Evolutionary conservation across 1,140 invertebrate genomes (phyloP), one percentile per base, ranked within the genome.

Genomic region (Trachelipus rathkii): DNA sequence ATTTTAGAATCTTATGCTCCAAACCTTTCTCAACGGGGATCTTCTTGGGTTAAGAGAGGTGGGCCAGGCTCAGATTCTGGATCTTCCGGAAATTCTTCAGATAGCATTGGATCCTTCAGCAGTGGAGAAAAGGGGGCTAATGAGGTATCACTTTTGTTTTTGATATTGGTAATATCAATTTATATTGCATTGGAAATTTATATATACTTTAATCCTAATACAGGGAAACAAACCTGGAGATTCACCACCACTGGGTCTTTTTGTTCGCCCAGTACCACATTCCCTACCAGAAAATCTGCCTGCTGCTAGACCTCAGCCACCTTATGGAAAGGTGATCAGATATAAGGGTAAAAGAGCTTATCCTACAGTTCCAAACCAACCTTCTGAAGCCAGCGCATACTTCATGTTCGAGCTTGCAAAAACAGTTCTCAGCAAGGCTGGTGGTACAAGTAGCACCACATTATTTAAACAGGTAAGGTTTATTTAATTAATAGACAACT

Each of bases 321-420:
- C 76, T 44, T 76, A 77, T 78, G 60, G 82, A 67, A 82, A 81
- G 45, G 77, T 75, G 77, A 83, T 73, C 78, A 93, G 95, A 83
- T 96, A 94, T 84, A 97, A n/a, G n/a, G 93, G 93, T 13, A 98
- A n/a, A n/a, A 86, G 93, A 66, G 87, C 91, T 10, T 93, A 96
- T 87, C 96, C 96, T 7, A 95, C n/a, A n/a, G 92, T 97, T 78
- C 96, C 96, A 2, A 99, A 98, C 86, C 96, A 99, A 84, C 96
- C 97, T 0, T 97, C 94, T 50, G 96, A 98, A 86, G 96, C 96
- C 0, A 93, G 93, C 2, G 95, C 96, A 0, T 96, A 98, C 85
- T 98, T 98, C 83, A 98, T 98, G 95, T 97, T 96, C 86, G 97
- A 98, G 86, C 85, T 98, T 82, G 95, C 96, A 0, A 98, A 98